Base-by-base conservation (phyloP, 2,797 vertebrate species). In the Chloroceryle amazona region DNA sequence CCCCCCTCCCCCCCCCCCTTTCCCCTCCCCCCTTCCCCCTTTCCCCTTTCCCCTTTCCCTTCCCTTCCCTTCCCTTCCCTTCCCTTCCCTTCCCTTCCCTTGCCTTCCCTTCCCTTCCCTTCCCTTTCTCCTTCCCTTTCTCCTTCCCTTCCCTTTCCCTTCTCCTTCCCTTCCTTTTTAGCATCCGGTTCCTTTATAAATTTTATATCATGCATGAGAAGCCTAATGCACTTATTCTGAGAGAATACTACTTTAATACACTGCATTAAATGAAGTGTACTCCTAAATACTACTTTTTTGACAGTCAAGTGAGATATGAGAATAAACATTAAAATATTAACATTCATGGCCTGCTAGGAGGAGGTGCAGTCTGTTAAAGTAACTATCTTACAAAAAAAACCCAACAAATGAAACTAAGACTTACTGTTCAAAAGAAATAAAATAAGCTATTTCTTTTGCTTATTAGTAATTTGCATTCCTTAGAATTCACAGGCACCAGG, bases 251-350 rank as follows among this genome's bases (percentile, higher is more conserved):
- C 75, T 92, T 94, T 85, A 90, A 95, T 93, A 39, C 13, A 71
- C 81, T 68, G 49, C 37, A 93, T 23, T 92, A 94, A 81, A 86
- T 68, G 33, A 97, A 93, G 54, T 82, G 46, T 72, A 39, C 52
- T 84, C 20, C 19, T 90, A 92, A 96, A 68, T 33, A 72, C 44
- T 57, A 49, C 28, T 65, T 88, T 96, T 89, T 57, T 94, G 86
- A 90, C 41, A 54, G 37, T 41, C 21, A 84, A 86, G 22, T 68
- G 58, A 16, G 47, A 81, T 58, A 63, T 14, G 13, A 55, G 37
- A 84, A 91, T 80, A 95, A 76, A 72, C 74, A 84, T 67, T 33
- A 95, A 94, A 88, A 91, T 81, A 95, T 62, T 61, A 35, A 84
- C 84, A 55, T 62, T 81, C 37, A 6, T 49, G 37, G 47, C 44